Evolutionary conservation across 2,888 invertebrate genomes (phyloP).

Genomic region (Oxycera nigricornis): DNA sequence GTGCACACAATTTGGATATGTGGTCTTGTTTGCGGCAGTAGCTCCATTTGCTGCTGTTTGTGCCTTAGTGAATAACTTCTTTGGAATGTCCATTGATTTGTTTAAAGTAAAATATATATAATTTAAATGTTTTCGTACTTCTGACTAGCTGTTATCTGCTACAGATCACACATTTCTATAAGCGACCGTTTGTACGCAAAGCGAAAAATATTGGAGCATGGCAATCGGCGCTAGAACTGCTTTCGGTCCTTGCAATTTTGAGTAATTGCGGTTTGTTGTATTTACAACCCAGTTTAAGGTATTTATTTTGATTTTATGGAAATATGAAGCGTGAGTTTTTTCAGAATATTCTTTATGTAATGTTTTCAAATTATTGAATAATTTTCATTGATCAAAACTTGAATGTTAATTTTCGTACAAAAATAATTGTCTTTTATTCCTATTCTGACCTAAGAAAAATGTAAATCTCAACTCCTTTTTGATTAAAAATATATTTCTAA

Average conservation of each 20-base stretch:
- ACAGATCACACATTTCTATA: slow-evolving; percentile 70
- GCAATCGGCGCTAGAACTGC: slow-evolving; percentile 67
- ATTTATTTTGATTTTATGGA: slow-evolving; percentile 39
- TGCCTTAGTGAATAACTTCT: slow-evolving; percentile 76
- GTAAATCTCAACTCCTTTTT: too few relatives aligned
- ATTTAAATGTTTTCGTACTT: background rate
- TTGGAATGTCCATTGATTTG: slow-evolving; percentile 77
- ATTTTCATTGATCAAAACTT: too few relatives aligned
- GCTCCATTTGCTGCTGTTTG: slow-evolving; percentile 79
- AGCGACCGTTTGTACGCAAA: slow-evolving; percentile 71
- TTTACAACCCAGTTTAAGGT: slow-evolving; percentile 70
- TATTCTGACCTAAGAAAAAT: too few relatives aligned
- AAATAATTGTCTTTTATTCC: too few relatives aligned
- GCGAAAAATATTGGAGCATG: slow-evolving; percentile 79
- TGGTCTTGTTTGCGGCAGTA: slow-evolving; percentile 78
- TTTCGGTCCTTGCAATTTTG: slow-evolving; percentile 72
- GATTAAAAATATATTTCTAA: background rate
- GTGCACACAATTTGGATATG: slow-evolving; percentile 81
- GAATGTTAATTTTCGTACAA: too few relatives aligned
- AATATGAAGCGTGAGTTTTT: too few relatives aligned
- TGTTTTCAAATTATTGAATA: too few relatives aligned
- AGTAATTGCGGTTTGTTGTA: slow-evolving; percentile 78
- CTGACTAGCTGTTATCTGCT: slow-evolving; percentile 61
- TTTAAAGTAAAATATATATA: slow-evolving; percentile 65
- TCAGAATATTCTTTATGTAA: too few relatives aligned